Evolutionary conservation across 1,140 invertebrate genomes (phyloP).

Genomic region (Vanessa atalanta): DNA sequence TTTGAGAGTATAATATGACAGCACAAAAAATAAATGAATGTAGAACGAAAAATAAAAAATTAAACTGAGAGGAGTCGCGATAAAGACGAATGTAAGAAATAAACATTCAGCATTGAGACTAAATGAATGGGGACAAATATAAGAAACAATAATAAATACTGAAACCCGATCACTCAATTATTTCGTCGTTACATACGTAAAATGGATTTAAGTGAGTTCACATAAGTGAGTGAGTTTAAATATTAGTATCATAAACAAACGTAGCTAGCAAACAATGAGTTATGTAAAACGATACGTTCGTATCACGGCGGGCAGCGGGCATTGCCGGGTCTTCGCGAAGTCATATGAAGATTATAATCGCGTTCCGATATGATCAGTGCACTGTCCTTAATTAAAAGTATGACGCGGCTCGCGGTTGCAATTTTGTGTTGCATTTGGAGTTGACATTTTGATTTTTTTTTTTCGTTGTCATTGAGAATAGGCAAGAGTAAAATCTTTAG

Average conservation of each 20-base stretch:
- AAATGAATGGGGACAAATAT: not conserved
- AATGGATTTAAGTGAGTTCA: not conserved
- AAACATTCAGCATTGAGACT: too few species aligned
- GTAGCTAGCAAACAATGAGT: conserved; percentile 49
- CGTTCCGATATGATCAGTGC: conserved; percentile 78
- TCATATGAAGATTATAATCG: conserved; percentile 79
- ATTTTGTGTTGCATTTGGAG: not conserved
- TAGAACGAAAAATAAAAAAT: too few species aligned
- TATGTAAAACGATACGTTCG: conserved; percentile 70
- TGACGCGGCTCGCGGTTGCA: conserved; percentile 24
- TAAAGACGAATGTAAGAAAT: too few species aligned
- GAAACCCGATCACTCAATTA: conserved; percentile 1
- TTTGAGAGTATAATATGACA: too few species aligned
- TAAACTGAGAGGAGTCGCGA: too few species aligned
- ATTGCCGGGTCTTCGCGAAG: conserved; percentile 73
- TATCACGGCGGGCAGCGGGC: conserved; percentile 64
- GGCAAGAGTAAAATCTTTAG: too few species aligned
- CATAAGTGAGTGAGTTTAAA: not conserved
- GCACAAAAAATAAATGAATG: too few species aligned
- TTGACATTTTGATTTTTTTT: too few species aligned
- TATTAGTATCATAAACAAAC: conserved; percentile 11
- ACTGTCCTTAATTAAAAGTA: conserved; percentile 76
- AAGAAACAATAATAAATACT: too few species aligned
- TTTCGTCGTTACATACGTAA: conserved; percentile 6
- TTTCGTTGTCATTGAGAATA: too few species aligned